Evolutionary conservation across 1,140 invertebrate species (phyloP).

Genomic region (Plodia interpunctella): DNA sequence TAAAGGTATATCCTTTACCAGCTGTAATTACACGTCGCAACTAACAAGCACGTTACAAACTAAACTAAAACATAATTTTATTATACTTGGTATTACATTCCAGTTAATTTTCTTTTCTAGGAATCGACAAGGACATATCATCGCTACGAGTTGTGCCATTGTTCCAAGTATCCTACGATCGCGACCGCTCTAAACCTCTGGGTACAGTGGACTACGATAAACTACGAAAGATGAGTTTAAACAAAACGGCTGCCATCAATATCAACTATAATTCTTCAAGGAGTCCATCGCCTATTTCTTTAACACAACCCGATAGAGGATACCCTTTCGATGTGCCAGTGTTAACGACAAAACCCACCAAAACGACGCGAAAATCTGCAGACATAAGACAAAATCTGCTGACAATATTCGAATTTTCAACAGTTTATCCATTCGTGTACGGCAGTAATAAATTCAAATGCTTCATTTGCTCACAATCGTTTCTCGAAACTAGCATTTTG

Average conservation of each 20-base stretch:
- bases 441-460: constrained; percentile 68
- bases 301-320: constrained; percentile 8
- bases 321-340: constrained; percentile 6
- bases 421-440: constrained; percentile 62
- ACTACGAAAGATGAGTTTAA: constrained; percentile 20
- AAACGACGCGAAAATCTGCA: constrained; percentile 31
- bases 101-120: constrained; percentile 70
- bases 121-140: constrained; percentile 59
- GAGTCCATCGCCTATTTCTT: constrained; percentile 42
- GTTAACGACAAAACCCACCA: background rate
- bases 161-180: constrained; percentile 68
- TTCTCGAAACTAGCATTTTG: constrained; percentile 45
- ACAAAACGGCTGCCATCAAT: background rate
- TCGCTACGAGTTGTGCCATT: constrained; percentile 69
- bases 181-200: constrained; percentile 58
- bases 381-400: constrained; percentile 56
- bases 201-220: constrained; percentile 54
- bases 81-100: no score
- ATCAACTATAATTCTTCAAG: constrained; percentile 33
- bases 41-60: no score
- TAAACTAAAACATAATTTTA: no score
- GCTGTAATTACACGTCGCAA: no score
- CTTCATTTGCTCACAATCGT: constrained; percentile 57
- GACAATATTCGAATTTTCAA: constrained; percentile 59
- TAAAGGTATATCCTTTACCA: no score